Evolutionary conservation across 2,888 invertebrate species (phyloP), one percentile per base, ranked within the genome.

Genomic region (Tethea ocularis): DNA sequence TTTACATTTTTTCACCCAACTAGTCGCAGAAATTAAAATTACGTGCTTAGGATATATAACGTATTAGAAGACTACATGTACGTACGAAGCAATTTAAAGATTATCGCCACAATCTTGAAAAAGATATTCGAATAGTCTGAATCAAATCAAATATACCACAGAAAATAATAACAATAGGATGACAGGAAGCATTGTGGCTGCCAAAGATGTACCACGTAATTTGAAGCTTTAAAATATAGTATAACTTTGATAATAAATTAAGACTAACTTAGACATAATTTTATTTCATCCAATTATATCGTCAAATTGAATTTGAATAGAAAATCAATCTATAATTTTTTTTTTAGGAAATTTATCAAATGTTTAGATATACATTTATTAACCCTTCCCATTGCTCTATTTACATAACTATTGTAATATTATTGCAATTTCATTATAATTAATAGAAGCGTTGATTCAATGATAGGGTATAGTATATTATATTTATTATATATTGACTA

Each of bases 211-310:
- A 54, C 38, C 38, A 54, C 17, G 36, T 54, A 54, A 54, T 57
- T 60, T 38, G 56, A 61, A 64, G 64, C 64, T 64, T 64, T 61
- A 64, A 61, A 57, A 59, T 38, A 51, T 55, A 56, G 38, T 36
- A 51, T 46, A 20, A 46, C 17, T 41, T 15, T 10, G 7, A 10
- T 7, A 17, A 6, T n/a, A 38, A 26, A 26, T 26, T 26, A 26
- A 26, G 26, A 26, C 26, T 38, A 38, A 38, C 6, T 46, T 15
- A 46, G 1, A 46, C 41, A 10, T 46, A 2, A 3, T 38, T 38
- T 38, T n/a, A 38, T 46, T 46, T 46, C 20, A 46, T 46, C 10
- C 46, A 5, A 10, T 15, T 20, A 46, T n/a, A 56, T 59, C 57
- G 57, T 59, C 57, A 60, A 51, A 58, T 53, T 61, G 51, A 56